These are phyloP conservation scores for Falco naumanni DNA, from an alignment of 2,797 vertebrate species.

Conservation along the genomic window DNA sequence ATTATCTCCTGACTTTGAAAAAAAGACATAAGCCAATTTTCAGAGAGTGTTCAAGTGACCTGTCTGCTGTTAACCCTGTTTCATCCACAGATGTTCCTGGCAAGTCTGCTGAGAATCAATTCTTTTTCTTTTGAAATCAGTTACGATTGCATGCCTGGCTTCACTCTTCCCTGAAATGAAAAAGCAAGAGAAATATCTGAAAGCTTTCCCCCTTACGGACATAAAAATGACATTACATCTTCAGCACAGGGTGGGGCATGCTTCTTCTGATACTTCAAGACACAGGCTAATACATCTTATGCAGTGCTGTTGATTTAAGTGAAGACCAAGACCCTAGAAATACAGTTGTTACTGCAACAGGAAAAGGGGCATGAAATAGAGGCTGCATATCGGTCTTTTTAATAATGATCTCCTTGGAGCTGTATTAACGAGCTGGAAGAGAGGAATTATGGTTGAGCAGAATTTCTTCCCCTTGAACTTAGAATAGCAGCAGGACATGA, in stretches of 20 bases:
- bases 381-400: slow-evolving; percentile 49
- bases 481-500: slow-evolving; percentile 74
- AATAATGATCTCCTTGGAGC: slow-evolving; percentile 67
- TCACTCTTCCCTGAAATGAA: background rate
- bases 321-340: slow-evolving; percentile 39
- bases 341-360: slow-evolving; percentile 18
- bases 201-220: background rate
- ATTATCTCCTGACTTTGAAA: background rate
- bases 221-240: slow-evolving; percentile 2
- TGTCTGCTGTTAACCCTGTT: slow-evolving; percentile 46
- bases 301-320: slow-evolving; percentile 19
- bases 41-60: background rate
- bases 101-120: background rate
- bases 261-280: slow-evolving; percentile 15
- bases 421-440: slow-evolving; percentile 60
- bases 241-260: background rate
- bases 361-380: slow-evolving; percentile 71
- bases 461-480: slow-evolving; percentile 72
- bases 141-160: background rate
- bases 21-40: background rate
- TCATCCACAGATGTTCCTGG: background rate
- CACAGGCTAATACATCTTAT: background rate
- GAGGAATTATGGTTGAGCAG: slow-evolving; percentile 57
- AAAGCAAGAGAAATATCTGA: background rate
- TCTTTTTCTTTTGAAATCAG: slow-evolving; percentile 15